These are phyloP conservation scores for Carcina quercana DNA, from an alignment of 2,888 invertebrate genomes.

Conservation along the genomic window DNA sequence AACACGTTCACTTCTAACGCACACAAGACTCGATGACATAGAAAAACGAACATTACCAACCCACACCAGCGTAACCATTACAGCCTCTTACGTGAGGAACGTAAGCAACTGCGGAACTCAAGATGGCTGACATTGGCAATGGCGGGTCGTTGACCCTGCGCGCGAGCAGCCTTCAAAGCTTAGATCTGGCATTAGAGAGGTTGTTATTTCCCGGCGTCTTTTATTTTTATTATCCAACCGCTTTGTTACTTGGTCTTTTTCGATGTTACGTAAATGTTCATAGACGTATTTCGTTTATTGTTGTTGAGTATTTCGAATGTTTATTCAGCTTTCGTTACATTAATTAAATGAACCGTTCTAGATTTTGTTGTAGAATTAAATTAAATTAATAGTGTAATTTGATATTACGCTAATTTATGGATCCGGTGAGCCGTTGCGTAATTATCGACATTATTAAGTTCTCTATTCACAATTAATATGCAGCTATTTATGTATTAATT, in stretches of 20 bases:
- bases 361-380: too few relatives aligned
- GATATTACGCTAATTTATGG: slow-evolving; percentile 20
- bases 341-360: slow-evolving; percentile 1
- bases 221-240: slow-evolving; percentile 19
- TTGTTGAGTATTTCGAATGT: too few relatives aligned
- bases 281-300: too few relatives aligned
- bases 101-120: slow-evolving; percentile 73
- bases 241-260: neutral
- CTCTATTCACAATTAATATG: slow-evolving; percentile 20
- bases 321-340: too few relatives aligned
- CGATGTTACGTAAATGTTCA: too few relatives aligned
- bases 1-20: slow-evolving; percentile 50
- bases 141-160: slow-evolving; percentile 62
- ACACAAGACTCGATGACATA: slow-evolving; percentile 46
- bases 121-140: slow-evolving; percentile 75
- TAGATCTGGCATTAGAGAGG: slow-evolving; percentile 70
- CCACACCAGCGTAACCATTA: slow-evolving; percentile 58
- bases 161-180: slow-evolving; percentile 70
- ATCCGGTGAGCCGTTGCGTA: too few relatives aligned
- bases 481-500: too few relatives aligned
- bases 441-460: slow-evolving; percentile 20
- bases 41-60: slow-evolving; percentile 67
- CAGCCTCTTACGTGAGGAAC: slow-evolving; percentile 73
- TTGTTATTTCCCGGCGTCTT: slow-evolving; percentile 36
- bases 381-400: slow-evolving; percentile 9